Evolutionary conservation across 2,888 invertebrate species (phyloP).

Genomic region (Cerceris rybyensis): DNA sequence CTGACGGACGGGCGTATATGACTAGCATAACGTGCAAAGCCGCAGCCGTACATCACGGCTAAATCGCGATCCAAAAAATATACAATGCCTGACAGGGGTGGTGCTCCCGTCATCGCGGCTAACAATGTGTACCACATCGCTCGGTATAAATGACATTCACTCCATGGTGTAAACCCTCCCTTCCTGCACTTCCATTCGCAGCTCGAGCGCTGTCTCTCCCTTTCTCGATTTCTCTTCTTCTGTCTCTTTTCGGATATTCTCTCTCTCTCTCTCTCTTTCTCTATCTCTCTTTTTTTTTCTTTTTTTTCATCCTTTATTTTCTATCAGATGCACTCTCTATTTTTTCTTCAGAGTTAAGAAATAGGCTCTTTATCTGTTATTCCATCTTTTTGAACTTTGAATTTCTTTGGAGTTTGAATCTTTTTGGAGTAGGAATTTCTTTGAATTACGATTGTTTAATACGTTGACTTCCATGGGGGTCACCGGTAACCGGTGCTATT

Average conservation of each 20-base stretch:
- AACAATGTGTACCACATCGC: constrained; percentile 76
- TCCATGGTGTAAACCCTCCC: constrained; percentile 59
- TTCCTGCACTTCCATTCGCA: constrained; percentile 26
- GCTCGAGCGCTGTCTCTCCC: constrained; percentile 9
- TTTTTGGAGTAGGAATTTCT: no score
- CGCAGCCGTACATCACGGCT: constrained; percentile 78
- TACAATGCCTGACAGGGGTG: constrained; percentile 79
- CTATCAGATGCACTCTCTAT: no score
- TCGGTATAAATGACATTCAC: constrained; percentile 74
- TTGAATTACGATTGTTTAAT: no score
- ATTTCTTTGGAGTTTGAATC: no score
- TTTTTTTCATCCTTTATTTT: background rate
- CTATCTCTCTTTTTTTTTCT: background rate
- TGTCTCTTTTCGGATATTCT: constrained; percentile 27
- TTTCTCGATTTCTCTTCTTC: constrained; percentile 24
- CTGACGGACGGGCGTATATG: constrained; percentile 65
- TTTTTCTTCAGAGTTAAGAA: no score
- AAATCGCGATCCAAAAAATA: constrained; percentile 81
- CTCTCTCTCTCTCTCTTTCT: background rate
- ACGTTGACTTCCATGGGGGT: no score
- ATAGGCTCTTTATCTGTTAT: no score
- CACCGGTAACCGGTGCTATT: no score
- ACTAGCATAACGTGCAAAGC: constrained; percentile 70
- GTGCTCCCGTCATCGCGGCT: constrained; percentile 70
- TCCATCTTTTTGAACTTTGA: no score